Conservation (phyloP, 2,797 vertebrate species). For the Coracias cyanogaster region DNA sequence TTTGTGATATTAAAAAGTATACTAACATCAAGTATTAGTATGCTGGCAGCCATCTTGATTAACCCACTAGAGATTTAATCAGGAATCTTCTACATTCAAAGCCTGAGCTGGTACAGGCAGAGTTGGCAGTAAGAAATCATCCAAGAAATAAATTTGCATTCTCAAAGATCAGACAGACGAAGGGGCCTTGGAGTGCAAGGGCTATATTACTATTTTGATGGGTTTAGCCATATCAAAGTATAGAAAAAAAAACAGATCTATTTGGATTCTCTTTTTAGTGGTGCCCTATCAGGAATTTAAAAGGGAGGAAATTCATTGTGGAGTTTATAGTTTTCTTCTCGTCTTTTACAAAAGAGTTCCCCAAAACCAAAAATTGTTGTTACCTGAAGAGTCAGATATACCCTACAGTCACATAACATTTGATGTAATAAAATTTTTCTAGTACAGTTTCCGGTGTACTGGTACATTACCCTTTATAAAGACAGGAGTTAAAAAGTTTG, state of each 20-base stretch:
- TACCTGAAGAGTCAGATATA: background rate
- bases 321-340: background rate
- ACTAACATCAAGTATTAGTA: background rate
- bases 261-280: background rate
- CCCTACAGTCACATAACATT: background rate
- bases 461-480: conserved; percentile 22
- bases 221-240: background rate
- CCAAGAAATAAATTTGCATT: background rate
- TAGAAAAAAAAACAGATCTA: background rate
- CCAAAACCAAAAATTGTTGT: background rate
- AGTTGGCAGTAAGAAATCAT: background rate
- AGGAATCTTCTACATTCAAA: background rate
- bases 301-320: background rate
- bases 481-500: background rate
- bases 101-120: background rate
- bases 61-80: background rate
- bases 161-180: background rate
- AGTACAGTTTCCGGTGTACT: background rate
- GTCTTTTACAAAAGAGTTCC: background rate
- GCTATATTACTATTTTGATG: background rate
- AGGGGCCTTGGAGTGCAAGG: background rate
- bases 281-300: background rate
- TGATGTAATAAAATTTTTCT: background rate
- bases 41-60: background rate
- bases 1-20: background rate